Evolutionary conservation across 2,113 vertebrate genomes (phyloP).

Genomic region (Tachycineta bicolor): DNA sequence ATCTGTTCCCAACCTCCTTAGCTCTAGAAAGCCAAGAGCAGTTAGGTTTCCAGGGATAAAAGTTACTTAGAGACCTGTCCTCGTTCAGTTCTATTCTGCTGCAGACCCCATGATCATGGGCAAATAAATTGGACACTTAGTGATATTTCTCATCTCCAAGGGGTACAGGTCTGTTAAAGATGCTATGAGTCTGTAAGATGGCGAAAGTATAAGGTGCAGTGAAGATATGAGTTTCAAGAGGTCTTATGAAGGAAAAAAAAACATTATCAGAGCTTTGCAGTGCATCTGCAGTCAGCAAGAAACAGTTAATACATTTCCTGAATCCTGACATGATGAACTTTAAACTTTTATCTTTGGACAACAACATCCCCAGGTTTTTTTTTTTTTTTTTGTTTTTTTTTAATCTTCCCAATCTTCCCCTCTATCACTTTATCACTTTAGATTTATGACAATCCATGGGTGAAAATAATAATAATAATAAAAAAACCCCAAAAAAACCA

Average conservation of each 20-base stretch:
- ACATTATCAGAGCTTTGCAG: slow-evolving; percentile 22
- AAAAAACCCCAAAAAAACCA: neutral
- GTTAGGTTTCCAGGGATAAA: neutral
- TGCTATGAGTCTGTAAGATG: neutral
- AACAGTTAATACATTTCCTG: slow-evolving; percentile 11
- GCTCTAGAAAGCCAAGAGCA: neutral
- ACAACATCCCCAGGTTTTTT: neutral
- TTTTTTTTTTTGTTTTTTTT: neutral
- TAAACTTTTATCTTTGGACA: slow-evolving; percentile 21
- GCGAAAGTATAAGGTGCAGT: neutral
- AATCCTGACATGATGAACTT: slow-evolving; percentile 25
- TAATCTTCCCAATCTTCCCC: too few relatives aligned
- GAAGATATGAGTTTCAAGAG: neutral
- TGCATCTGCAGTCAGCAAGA: slow-evolving; percentile 17
- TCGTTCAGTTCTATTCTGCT: neutral
- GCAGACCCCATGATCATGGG: neutral
- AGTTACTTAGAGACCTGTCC: neutral
- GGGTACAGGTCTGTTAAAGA: neutral
- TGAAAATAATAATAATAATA: neutral
- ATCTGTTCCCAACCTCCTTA: neutral
- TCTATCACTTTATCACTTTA: neutral
- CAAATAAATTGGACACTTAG: neutral
- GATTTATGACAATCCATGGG: neutral
- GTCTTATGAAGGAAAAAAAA: neutral
- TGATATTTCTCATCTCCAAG: slow-evolving; percentile 19